These are phyloP conservation scores for Eilema sororculum DNA, from an alignment of 2,888 invertebrate genomes.

Conservation along the genomic window DNA sequence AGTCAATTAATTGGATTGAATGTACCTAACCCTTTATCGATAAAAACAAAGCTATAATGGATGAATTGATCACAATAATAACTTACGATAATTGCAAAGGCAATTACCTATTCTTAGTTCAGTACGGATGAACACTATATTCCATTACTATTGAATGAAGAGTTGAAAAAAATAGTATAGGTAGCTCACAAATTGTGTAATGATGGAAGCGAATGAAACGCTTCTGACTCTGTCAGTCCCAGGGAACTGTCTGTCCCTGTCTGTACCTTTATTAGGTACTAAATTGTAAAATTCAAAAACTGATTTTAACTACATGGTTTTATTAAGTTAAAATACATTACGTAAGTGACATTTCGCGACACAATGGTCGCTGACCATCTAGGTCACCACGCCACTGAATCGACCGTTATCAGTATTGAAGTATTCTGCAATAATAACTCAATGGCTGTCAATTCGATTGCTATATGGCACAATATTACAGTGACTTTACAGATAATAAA, in stretches of 20 bases:
- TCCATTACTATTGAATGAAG: not conserved
- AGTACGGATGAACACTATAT: not conserved
- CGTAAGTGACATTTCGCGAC: not conserved
- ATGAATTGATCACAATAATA: conserved; percentile 1
- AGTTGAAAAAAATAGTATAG: not conserved
- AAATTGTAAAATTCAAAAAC: not conserved
- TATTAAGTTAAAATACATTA: not conserved
- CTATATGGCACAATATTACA: not conserved
- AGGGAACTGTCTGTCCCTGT: too few species aligned
- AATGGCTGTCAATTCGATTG: not conserved
- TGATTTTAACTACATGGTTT: not conserved
- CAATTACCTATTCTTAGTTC: not conserved
- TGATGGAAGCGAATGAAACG: too few species aligned
- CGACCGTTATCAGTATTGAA: conserved; percentile 1
- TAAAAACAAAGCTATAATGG: not conserved
- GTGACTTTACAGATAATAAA: not conserved
- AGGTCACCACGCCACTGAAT: not conserved
- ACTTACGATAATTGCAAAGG: not conserved
- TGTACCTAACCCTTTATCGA: too few species aligned
- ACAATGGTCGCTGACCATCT: not conserved
- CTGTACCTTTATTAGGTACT: too few species aligned
- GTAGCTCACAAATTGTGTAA: not conserved
- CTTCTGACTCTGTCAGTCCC: too few species aligned
- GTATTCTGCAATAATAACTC: not conserved
- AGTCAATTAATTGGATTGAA: not conserved